Evolutionary conservation across 2,113 vertebrate species (phyloP).

Genomic region (Anguilla rostrata): DNA sequence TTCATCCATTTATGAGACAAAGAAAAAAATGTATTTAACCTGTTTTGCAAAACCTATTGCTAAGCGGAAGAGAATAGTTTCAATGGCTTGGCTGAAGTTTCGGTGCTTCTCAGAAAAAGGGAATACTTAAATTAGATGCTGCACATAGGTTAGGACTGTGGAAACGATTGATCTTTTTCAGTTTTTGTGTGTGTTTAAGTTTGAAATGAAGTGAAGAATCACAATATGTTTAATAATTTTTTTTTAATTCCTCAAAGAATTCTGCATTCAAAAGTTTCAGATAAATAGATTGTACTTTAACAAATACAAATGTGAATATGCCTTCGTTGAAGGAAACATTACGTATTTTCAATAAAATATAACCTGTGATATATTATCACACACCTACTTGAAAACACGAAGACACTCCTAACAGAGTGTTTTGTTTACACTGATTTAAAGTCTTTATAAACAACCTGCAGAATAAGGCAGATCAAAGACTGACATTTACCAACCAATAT

Average conservation of each 20-base stretch:
- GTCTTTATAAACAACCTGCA: neutral
- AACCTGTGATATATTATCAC: neutral
- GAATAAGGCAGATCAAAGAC: too few relatives aligned
- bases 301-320: neutral
- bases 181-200: too few relatives aligned
- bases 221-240: neutral
- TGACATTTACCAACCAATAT: neutral
- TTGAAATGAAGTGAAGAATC: too few relatives aligned
- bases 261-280: neutral
- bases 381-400: neutral
- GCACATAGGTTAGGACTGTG: too few relatives aligned
- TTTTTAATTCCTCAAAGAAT: neutral
- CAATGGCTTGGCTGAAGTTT: too few relatives aligned
- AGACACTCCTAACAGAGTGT: neutral
- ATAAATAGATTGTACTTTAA: neutral
- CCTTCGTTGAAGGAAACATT: neutral
- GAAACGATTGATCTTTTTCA: too few relatives aligned
- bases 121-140: too few relatives aligned
- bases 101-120: too few relatives aligned
- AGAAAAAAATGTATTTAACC: too few relatives aligned
- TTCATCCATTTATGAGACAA: too few relatives aligned
- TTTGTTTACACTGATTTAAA: neutral
- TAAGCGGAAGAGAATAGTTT: too few relatives aligned
- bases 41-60: too few relatives aligned
- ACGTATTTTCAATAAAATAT: neutral